Base-by-base conservation (phyloP, 92 coral and sea anemone genomes). In the Muricea muricata region DNA sequence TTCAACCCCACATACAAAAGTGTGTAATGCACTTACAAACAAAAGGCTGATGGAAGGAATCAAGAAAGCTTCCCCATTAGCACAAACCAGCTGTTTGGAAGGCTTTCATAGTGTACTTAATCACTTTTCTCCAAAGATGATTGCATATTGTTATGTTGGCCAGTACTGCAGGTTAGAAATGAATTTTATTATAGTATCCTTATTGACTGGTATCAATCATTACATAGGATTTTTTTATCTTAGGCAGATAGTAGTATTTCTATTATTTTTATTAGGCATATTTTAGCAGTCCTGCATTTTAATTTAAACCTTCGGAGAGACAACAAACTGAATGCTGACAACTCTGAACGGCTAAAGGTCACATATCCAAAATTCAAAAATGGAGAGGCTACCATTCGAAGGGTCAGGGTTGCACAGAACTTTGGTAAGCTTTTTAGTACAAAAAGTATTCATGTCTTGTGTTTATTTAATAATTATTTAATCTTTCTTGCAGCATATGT, bases 101-200 rank as follows among this genome's bases (percentile, higher is more conserved):
- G 87, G 88, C 25, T 88, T 88, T 50, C 91, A 88, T 48, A 74
- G 80, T 11, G 85, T 77, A 23, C 25, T 89, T 2, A 89, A 89
- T 73, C 86, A 89, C 40, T 89, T 76, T 71, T 82, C 86, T 7
- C 92, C 92, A 0, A 89, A 89, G 68, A 89, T 89, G 92, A 74
- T 85, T n/a, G 86, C 86, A 11, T 89, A 78, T 48, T 89, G 86
- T 28, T 89, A 89, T 84, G 52, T 46, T 45, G 89, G 92, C 21
- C 85, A 78, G 89, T 78, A 65, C 71, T 85, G 89, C 86, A 77
- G 92, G 92, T 88, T 50, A 20, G 58, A 50, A 50, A 2, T 3
- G 6, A 7, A 6, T 50, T 20, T 20, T 2, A 13, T 13, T 50
- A 6, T 3, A 20, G 17, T 50, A 20, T 20, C 17, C 17, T 6